Base-by-base conservation (phyloP, 2,113 vertebrate genomes). In the Daboia siamensis region DNA sequence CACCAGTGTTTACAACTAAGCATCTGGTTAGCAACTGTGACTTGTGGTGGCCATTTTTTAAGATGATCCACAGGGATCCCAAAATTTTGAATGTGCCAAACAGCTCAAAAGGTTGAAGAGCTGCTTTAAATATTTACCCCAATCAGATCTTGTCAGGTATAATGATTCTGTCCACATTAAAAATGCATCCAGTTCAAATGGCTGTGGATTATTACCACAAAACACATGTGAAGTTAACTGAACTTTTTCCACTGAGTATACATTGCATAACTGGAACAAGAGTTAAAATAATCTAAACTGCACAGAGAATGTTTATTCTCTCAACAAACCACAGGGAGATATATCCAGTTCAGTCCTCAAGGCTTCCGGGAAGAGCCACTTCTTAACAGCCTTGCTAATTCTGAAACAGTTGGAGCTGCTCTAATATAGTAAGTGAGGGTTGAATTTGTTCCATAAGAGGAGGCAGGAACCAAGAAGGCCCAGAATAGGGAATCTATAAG, bases 101-200 rank as follows among this genome's bases (percentile, higher is more conserved):
- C 15, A 80, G 69, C 33, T 44, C 33, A 80, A 80, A 80, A 21
- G 33, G 33, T 80, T 80, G 33, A 80, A 21, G 74, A 44, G 15
- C n/a, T 80, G 74, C 17, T 80, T 80, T 74, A 89, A 13, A 61
- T 48, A 51, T 48, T 64, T 48, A 48, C 26, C 44, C 23, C 7
- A 64, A 24, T 33, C 26, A 69, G 59, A 48, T 90, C 6, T 6
- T 69, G 46, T 48, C 44, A 64, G 61, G 26, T 29, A 90, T 17
- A 48, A 89, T 48, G 46, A 90, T 9, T 90, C 88, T 29, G 17
- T 51, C 29, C 10, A 74, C 52, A 74, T 54, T 54, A 74, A 90
- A 90, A 39, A 90, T 54, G 44, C 61, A 90, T 17, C 89, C 69
- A 84, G n/a, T 90, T 90, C 52, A 90, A 85, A 44, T 44, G 52